Percentiles rank a stretch among this genome's conserved stretches.
These are phyloP conservation scores for Etheostoma cragini DNA, from an alignment of 2,113 vertebrate genomes.

Conservation along the genomic window DNA sequence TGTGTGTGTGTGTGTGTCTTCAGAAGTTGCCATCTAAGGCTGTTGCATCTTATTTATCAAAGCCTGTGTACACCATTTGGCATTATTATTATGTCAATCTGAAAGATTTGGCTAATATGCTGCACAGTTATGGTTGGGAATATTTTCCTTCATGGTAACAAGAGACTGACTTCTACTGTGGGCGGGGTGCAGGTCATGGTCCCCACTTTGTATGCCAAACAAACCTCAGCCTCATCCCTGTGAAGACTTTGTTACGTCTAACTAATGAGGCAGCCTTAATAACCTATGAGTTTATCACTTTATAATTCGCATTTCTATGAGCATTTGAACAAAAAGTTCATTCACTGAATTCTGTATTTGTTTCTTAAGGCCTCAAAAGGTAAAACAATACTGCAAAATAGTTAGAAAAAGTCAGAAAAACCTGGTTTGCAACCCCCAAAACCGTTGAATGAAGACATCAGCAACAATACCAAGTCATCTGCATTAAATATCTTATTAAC, in stretches of 20 bases:
- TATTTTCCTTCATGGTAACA: too few relatives aligned
- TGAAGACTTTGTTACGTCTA: neutral
- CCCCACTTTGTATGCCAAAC: neutral
- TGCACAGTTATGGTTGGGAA: neutral
- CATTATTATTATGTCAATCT: neutral
- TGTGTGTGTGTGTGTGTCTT: neutral
- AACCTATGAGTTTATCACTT: neutral
- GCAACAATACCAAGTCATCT: neutral
- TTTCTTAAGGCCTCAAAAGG: neutral
- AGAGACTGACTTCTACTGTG: neutral
- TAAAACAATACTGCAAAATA: neutral
- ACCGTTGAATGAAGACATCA: neutral
- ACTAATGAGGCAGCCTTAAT: neutral
- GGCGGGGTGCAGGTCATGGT: neutral
- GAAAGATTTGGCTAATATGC: too few relatives aligned
- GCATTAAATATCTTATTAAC: constrained; percentile 1
- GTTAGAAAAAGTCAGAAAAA: neutral
- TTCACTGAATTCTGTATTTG: neutral
- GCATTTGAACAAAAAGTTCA: neutral
- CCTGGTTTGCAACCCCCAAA: neutral
- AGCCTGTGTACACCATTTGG: neutral
- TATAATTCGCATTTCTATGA: constrained; percentile 1
- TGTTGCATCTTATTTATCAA: neutral
- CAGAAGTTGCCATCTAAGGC: too few relatives aligned
- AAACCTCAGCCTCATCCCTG: too few relatives aligned